Percentiles rank a stretch among this genome's conserved stretches.
Evolutionary conservation across 2,797 vertebrate species (phyloP).

Genomic region (Eidolon dupreanum): DNA sequence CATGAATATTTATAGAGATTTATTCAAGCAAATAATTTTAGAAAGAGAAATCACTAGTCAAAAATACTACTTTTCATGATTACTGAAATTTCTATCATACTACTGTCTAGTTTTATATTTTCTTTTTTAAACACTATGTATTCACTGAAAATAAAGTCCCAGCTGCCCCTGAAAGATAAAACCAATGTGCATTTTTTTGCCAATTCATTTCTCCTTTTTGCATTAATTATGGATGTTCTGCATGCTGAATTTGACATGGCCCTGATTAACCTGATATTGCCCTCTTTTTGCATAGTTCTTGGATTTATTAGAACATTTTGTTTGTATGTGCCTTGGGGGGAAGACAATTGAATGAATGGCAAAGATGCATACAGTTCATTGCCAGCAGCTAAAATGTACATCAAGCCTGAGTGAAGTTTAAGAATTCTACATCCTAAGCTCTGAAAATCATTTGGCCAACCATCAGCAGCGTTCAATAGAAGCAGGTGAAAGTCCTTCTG

Average conservation of each 20-base stretch:
- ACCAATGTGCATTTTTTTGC: neutral
- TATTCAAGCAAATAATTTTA: conserved; percentile 32
- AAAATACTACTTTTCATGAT: neutral
- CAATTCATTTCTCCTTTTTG: conserved; percentile 29
- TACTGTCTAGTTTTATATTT: neutral
- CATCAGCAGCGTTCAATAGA: neutral
- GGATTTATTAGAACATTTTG: conserved; percentile 12
- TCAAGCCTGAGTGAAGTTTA: neutral
- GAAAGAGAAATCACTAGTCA: neutral
- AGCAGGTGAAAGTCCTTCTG: neutral
- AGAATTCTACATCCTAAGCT: neutral
- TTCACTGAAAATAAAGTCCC: conserved; percentile 25
- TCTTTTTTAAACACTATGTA: conserved; percentile 14
- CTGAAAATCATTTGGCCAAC: neutral
- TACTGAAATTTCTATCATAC: neutral
- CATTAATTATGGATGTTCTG: conserved; percentile 1
- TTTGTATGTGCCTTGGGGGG: neutral
- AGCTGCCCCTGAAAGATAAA: neutral
- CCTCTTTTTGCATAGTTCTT: conserved; percentile 30
- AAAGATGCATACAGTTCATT: neutral
- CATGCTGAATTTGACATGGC: neutral
- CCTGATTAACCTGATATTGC: conserved; percentile 23
- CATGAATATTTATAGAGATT: neutral
- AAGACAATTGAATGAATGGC: neutral
- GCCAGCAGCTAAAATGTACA: neutral